phyloP scores from a whole-genome alignment of 2,797 vertebrate genomes.

The Nannoperca australis region DNA sequence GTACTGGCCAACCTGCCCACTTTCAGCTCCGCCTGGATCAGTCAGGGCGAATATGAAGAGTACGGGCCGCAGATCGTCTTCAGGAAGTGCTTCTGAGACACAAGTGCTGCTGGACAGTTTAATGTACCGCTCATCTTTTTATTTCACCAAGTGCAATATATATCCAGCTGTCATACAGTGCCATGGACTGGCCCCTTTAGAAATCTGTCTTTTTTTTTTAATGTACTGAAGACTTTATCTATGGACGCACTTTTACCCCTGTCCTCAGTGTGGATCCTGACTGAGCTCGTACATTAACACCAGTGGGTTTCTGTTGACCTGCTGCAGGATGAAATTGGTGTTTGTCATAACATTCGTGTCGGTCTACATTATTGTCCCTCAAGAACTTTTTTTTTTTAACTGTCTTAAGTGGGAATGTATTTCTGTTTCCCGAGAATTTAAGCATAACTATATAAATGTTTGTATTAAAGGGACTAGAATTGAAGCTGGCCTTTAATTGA shows the following conservation, averaged over 20 bases:
- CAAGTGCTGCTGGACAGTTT: background rate
- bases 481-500: slow-evolving; percentile 59
- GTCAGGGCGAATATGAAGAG: slow-evolving; percentile 83
- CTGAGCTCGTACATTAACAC: background rate
- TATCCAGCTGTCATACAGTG: slow-evolving; percentile 7
- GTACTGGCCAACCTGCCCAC: slow-evolving; percentile 75
- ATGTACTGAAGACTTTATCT: background rate
- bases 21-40: slow-evolving; percentile 82
- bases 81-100: slow-evolving; percentile 86
- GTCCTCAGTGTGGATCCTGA: background rate
- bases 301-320: background rate
- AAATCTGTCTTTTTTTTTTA: background rate
- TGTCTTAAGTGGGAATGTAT: slow-evolving; percentile 15
- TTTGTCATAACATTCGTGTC: background rate
- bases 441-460: slow-evolving; percentile 5
- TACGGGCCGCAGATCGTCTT: slow-evolving; percentile 83
- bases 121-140: background rate
- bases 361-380: background rate
- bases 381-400: background rate
- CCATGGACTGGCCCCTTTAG: slow-evolving; percentile 16
- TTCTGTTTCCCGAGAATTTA: slow-evolving; percentile 24
- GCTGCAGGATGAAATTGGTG: background rate
- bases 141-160: slow-evolving; percentile 51
- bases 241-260: background rate
- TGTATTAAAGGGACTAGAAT: slow-evolving; percentile 26